These are phyloP conservation scores for Phylloscopus collybita DNA, from an alignment of 2,797 vertebrate genomes.

Conservation along the genomic window DNA sequence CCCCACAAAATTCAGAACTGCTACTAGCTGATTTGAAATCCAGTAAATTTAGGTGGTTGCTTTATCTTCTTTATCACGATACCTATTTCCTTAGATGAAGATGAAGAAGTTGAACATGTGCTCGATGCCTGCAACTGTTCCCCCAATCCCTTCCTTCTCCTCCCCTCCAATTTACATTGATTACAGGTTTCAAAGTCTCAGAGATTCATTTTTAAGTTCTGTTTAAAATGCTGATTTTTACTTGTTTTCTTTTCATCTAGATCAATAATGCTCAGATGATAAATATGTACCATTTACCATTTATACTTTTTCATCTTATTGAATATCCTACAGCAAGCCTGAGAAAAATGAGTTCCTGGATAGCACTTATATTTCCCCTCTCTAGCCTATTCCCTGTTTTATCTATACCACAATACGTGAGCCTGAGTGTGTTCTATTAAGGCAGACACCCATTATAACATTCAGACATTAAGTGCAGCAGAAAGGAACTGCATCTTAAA, in stretches of 20 bases:
- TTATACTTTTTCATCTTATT: constrained; percentile 7
- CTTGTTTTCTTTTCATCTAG: constrained; percentile 58
- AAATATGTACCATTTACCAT: constrained; percentile 17
- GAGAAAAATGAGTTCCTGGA: constrained; percentile 23
- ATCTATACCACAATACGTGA: neutral
- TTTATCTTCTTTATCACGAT: neutral
- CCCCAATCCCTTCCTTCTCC: constrained; percentile 24
- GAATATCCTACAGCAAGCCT: neutral
- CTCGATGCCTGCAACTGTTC: neutral
- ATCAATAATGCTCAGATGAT: constrained; percentile 53
- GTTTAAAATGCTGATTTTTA: constrained; percentile 64
- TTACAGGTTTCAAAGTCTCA: constrained; percentile 50
- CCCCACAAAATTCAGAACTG: neutral
- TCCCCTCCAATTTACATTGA: constrained; percentile 51
- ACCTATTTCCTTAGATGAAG: neutral
- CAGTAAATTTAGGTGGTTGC: neutral
- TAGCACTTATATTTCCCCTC: neutral
- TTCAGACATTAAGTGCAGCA: neutral
- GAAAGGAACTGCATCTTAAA: neutral
- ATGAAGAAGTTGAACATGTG: neutral
- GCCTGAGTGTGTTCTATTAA: neutral
- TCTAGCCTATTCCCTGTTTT: neutral
- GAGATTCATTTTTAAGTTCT: constrained; percentile 31
- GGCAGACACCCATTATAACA: neutral
- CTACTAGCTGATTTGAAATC: constrained; percentile 2